Evolutionary conservation across 2,797 vertebrate species (phyloP).

Genomic region (Bradypodion pumilum): DNA sequence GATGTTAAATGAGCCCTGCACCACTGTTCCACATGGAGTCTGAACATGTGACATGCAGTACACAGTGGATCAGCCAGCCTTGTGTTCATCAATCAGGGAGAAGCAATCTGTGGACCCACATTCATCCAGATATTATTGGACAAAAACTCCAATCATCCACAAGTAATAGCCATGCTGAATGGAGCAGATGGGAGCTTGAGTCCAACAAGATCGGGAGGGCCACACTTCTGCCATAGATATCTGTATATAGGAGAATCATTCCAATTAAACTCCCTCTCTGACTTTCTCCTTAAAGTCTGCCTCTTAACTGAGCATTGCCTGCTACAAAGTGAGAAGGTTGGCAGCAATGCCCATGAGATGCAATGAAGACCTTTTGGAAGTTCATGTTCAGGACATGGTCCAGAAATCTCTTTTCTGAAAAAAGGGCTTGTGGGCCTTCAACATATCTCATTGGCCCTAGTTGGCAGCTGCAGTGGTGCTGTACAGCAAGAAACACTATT

Average conservation of each 20-base stretch:
- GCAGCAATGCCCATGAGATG: background rate
- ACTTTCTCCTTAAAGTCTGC: too few relatives aligned
- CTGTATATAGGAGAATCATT: too few relatives aligned
- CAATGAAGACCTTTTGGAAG: background rate
- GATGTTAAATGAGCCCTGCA: background rate
- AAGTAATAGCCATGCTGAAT: background rate
- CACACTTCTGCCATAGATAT: background rate
- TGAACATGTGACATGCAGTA: too few relatives aligned
- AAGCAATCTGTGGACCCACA: background rate
- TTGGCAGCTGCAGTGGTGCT: too few relatives aligned
- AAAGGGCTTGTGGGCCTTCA: too few relatives aligned
- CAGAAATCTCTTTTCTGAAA: too few relatives aligned
- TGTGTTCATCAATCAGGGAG: background rate
- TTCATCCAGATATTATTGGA: background rate
- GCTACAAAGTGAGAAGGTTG: background rate
- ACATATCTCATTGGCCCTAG: too few relatives aligned
- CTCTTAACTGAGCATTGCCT: background rate
- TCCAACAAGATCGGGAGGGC: background rate
- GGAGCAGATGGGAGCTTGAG: background rate
- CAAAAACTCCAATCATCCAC: background rate
- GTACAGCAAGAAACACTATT: too few relatives aligned
- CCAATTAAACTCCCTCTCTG: background rate
- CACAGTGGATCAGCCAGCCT: background rate
- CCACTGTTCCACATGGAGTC: background rate
- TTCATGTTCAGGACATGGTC: too few relatives aligned